Conservation (phyloP, 2,113 vertebrate genomes). For the Gnathonemus longibarbis region DNA sequence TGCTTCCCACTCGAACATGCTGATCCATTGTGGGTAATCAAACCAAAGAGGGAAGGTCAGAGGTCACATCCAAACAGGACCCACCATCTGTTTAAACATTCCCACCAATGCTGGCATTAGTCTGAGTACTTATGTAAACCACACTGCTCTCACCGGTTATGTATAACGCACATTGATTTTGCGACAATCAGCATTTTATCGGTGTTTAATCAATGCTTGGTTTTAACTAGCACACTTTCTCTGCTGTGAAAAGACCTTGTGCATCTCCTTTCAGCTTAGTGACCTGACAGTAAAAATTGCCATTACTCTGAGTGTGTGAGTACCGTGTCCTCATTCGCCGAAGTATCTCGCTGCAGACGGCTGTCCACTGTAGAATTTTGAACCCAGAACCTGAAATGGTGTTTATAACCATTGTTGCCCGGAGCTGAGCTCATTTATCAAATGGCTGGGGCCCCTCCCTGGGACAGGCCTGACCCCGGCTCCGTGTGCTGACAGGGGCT, state of each 20-base stretch:
- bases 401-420: background rate
- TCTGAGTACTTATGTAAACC: background rate
- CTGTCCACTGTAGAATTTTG: background rate
- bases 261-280: background rate
- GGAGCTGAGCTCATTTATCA: background rate
- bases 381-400: background rate
- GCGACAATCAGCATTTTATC: background rate
- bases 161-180: background rate
- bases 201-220: background rate
- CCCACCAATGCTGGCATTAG: background rate
- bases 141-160: background rate
- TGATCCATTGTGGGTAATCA: background rate
- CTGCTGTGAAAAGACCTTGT: background rate
- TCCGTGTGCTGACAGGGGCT: conserved; percentile 65
- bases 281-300: background rate
- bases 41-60: background rate
- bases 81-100: background rate
- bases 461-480: conserved; percentile 17
- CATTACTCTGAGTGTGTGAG: background rate
- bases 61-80: background rate
- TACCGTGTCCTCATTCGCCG: background rate
- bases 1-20: background rate
- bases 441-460: background rate
- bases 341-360: background rate
- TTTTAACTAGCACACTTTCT: background rate